Percentiles rank a stretch among this genome's conserved stretches.
phyloP scores from a whole-genome alignment of 2,113 vertebrate genomes.

The Alexandromys fortis region DNA sequence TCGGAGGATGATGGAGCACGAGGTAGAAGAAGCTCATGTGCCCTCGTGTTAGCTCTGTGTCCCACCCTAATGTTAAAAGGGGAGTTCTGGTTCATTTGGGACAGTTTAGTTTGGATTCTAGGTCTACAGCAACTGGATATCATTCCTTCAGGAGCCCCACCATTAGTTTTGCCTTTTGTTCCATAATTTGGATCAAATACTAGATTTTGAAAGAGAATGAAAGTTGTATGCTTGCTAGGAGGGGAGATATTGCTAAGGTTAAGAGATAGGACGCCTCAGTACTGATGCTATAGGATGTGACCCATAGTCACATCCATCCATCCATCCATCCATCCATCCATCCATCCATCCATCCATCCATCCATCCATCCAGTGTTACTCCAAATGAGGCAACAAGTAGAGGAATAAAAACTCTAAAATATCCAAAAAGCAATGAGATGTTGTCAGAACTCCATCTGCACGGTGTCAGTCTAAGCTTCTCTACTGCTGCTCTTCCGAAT shows the following conservation, averaged over 20 bases:
- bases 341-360: neutral
- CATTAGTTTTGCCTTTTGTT: neutral
- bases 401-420: constrained; percentile 62
- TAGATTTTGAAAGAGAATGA: constrained; percentile 9
- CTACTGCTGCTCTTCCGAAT: neutral
- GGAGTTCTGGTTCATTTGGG: neutral
- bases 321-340: neutral
- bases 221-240: neutral
- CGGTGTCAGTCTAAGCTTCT: neutral
- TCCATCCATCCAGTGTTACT: constrained; percentile 38
- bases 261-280: neutral
- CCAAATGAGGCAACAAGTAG: constrained; percentile 35
- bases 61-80: neutral
- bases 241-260: constrained; percentile 19
- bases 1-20: neutral
- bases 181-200: constrained; percentile 36
- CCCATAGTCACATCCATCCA: neutral
- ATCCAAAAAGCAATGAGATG: neutral
- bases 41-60: neutral
- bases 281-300: constrained; percentile 52
- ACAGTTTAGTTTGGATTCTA: neutral
- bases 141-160: constrained; percentile 3
- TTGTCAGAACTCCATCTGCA: neutral
- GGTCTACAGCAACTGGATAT: neutral
- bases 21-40: neutral